Conservation (phyloP, 2,888 invertebrate species). For the Dastarcus helophoroides region DNA sequence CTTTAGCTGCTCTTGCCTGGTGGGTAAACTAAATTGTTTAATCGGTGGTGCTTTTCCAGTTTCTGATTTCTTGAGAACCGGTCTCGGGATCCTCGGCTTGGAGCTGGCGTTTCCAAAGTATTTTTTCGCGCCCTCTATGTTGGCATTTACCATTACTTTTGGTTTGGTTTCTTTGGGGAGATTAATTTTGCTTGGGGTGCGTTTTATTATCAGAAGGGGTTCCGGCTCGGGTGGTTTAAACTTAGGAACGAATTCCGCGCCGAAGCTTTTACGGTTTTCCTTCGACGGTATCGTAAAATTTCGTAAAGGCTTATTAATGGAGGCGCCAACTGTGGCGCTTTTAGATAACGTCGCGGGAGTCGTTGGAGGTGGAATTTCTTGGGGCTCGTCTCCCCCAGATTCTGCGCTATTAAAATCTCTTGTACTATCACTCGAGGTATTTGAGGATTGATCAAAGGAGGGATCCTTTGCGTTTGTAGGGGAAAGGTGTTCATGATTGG, state of each 20-base stretch:
- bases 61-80: slow-evolving; percentile 18
- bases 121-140: slow-evolving; percentile 29
- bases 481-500: slow-evolving; percentile 18
- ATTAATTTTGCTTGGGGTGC: slow-evolving; percentile 36
- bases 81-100: slow-evolving; percentile 15
- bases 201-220: slow-evolving; percentile 34
- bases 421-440: slow-evolving; percentile 27
- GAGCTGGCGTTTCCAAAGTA: slow-evolving; percentile 30
- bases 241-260: slow-evolving; percentile 30
- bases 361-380: too few species aligned
- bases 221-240: slow-evolving; percentile 27
- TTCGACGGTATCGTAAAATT: slow-evolving; percentile 30
- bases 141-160: slow-evolving; percentile 31
- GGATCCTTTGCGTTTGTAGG: slow-evolving; percentile 11
- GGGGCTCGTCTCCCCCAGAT: slow-evolving; percentile 9
- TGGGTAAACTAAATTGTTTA: slow-evolving; percentile 28
- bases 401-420: slow-evolving; percentile 32
- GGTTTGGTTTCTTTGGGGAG: slow-evolving; percentile 35
- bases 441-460: slow-evolving; percentile 25
- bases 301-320: slow-evolving; percentile 9
- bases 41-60: slow-evolving; percentile 16
- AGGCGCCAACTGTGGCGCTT: too few species aligned
- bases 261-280: slow-evolving; percentile 28
- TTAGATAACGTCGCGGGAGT: too few species aligned
- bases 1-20: slow-evolving; percentile 18